Percentiles rank a stretch among this genome's conserved stretches.
phyloP scores from a whole-genome alignment of 2,888 invertebrate species.

The Tipula lateralis region DNA sequence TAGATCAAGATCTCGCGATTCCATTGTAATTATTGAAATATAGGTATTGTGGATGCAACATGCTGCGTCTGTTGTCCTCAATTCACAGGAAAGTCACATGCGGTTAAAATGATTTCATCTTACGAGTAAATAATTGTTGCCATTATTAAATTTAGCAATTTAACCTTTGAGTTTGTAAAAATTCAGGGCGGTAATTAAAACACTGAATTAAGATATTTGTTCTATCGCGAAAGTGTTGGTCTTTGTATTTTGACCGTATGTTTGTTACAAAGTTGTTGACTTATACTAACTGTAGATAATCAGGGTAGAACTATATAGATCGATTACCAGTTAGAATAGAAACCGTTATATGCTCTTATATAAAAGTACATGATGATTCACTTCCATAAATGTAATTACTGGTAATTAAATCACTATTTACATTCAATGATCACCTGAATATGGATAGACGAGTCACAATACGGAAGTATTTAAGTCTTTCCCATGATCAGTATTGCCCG shows the following conservation, averaged over 20 bases:
- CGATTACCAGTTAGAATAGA: neutral
- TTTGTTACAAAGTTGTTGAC: neutral
- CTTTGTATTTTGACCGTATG: neutral
- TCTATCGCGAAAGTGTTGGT: neutral
- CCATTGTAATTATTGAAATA: neutral
- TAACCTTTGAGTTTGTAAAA: neutral
- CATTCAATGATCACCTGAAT: neutral
- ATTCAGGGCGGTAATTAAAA: neutral
- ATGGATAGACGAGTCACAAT: neutral
- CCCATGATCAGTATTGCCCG: neutral
- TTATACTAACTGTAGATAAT: neutral
- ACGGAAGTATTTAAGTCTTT: neutral
- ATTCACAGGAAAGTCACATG: neutral
- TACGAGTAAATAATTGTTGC: no score
- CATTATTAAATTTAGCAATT: neutral
- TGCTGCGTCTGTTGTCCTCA: neutral
- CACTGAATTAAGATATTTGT: neutral
- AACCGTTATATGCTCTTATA: no score
- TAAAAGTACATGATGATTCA: neutral
- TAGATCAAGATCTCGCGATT: neutral
- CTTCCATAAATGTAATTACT: neutral
- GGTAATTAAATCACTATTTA: neutral
- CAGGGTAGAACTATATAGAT: neutral
- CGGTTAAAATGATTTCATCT: neutral
- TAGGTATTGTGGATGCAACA: neutral